Evolutionary conservation across 2,113 vertebrate genomes (phyloP).

Genomic region (Chloroceryle aenea): DNA sequence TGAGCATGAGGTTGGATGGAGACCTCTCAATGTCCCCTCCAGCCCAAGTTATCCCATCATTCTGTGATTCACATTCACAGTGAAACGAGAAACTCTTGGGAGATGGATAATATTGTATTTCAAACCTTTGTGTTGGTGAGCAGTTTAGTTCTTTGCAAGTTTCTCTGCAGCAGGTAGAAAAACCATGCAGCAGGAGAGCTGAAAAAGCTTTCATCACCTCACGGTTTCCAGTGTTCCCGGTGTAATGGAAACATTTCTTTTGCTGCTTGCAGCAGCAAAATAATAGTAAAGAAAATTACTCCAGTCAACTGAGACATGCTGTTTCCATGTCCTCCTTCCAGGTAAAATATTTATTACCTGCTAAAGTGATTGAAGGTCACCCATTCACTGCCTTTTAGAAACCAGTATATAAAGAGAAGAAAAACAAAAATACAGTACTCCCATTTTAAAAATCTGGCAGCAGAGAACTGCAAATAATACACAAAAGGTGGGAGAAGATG

Average conservation of each 20-base stretch:
- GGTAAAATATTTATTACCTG: conserved; percentile 43
- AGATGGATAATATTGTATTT: neutral
- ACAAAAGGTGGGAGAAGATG: neutral
- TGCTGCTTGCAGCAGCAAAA: conserved; percentile 11
- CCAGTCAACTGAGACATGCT: neutral
- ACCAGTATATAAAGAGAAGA: neutral
- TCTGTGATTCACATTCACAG: neutral
- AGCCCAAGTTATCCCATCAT: neutral
- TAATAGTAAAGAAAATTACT: conserved; percentile 17
- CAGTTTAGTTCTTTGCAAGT: neutral
- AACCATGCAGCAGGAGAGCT: neutral
- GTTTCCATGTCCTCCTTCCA: neutral
- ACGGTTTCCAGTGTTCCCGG: neutral
- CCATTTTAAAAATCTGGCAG: neutral
- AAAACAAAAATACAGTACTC: neutral
- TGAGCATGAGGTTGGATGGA: neutral
- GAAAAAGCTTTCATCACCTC: neutral
- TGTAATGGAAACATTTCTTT: conserved; percentile 24
- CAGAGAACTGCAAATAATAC: neutral
- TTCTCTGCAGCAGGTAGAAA: neutral
- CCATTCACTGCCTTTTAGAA: neutral
- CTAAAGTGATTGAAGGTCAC: neutral
- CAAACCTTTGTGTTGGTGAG: neutral
- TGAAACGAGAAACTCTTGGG: neutral
- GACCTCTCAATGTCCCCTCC: neutral